A percentile compares a stretch with the other conserved stretches of the same genome.
phyloP scores from a whole-genome alignment of 1,140 invertebrate species.

The Sycobia sp. region DNA sequence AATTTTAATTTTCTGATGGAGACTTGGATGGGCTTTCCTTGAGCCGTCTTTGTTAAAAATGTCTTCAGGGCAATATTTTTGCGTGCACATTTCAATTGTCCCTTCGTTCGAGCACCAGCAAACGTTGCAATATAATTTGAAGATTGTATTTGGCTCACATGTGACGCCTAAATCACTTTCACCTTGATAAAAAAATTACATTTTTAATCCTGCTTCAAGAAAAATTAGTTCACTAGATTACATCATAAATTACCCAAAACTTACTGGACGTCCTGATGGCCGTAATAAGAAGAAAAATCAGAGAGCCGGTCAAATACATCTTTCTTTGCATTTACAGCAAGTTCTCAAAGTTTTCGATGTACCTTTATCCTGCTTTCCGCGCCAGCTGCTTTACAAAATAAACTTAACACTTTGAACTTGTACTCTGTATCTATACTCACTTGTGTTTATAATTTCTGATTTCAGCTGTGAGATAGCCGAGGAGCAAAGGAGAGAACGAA shows the following conservation, averaged over 20 bases:
- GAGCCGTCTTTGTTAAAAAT: slow-evolving; percentile 28
- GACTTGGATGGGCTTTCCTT: slow-evolving; percentile 5
- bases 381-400: slow-evolving; percentile 13
- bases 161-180: background rate
- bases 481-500: slow-evolving; percentile 12
- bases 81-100: slow-evolving; percentile 15
- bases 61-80: slow-evolving; percentile 27
- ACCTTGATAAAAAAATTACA: slow-evolving; percentile 4
- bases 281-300: background rate
- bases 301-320: background rate
- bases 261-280: slow-evolving; percentile 4
- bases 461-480: no score
- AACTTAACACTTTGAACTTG: slow-evolving; percentile 32
- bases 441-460: no score
- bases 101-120: slow-evolving; percentile 29
- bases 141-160: slow-evolving; percentile 24
- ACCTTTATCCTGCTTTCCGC: background rate
- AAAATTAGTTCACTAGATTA: background rate
- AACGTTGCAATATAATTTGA: slow-evolving; percentile 29
- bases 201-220: background rate
- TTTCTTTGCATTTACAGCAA: no score
- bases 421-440: background rate
- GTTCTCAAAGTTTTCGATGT: background rate
- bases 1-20: slow-evolving; percentile 19
- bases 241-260: background rate